Base-by-base conservation (phyloP, 2,797 vertebrate genomes). In the Psittacula echo region DNA sequence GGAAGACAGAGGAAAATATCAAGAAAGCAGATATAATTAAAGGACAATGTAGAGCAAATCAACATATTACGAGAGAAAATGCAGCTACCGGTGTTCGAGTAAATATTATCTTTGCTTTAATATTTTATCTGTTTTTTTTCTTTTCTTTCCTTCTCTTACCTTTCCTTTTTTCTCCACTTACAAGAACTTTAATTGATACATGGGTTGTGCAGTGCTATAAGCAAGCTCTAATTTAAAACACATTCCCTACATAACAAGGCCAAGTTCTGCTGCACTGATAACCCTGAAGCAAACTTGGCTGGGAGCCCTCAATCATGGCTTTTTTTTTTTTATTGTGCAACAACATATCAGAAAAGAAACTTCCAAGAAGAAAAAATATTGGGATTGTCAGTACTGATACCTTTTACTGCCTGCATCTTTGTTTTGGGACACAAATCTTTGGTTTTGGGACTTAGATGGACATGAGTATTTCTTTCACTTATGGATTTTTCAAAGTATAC, bases 201-300 rank as follows among this genome's bases (percentile, higher is more conserved):
- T 23, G 80, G 60, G 12, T 61, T 86, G 29, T 65, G n/a, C 30
- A 87, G 47, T 42, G 29, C 64, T 92, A 18, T 56, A 24, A 89
- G 68, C 18, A 91, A 91, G 5, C 61, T 91, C 37, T 87, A 81
- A 94, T 94, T 68, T 87, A 85, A 96, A 94, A 73, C 9, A 89
- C 45, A 74, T 42, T 74, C 96, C 30, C 51, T 83, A n/a, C 53
- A 51, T 22, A 92, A 53, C 30, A 95, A 95, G 82, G 89, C 87
- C 71, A 93, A 96, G 11, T 13, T 39, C 81, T 94, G 34, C 71
- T 85, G 72, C 41, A 30, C 64, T 24, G 41, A 87, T 93, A 82
- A 93, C 41, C 34, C 48, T 89, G 61, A 95, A 92, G 42, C 61
- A 77, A 60, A 32, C 21, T 82, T 75, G 56, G 27, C 56, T 94